Conservation (phyloP, 2,888 invertebrate species). For the Orthonevra nobilis region DNA sequence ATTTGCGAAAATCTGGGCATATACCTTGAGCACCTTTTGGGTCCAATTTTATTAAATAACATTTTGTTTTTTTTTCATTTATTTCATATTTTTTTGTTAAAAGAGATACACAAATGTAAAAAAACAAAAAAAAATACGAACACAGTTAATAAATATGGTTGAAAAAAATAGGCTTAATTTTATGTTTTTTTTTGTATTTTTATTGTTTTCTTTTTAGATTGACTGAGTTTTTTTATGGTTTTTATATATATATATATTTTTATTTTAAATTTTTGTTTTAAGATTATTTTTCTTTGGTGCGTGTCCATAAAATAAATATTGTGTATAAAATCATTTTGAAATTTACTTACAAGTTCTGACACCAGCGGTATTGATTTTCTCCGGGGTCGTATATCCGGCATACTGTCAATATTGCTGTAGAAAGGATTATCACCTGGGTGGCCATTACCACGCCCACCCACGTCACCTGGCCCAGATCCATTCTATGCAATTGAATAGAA, state of each 20-base stretch:
- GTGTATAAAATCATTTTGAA: neutral
- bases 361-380: constrained; percentile 98
- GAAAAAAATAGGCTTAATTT: constrained; percentile 24
- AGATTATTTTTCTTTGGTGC: neutral
- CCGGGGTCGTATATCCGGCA: constrained; percentile 98
- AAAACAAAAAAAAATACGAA: constrained; percentile 60
- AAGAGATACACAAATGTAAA: constrained; percentile 67
- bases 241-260: neutral
- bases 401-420: constrained; percentile 99
- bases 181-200: constrained; percentile 8
- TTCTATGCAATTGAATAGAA: constrained; percentile 82
- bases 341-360: constrained; percentile 97
- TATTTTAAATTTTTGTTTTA: neutral
- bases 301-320: neutral
- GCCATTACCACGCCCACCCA: constrained; percentile 89
- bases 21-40: constrained; percentile 80
- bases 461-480: constrained; percentile 90
- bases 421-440: constrained; percentile 98
- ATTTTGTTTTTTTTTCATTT: constrained; percentile 26
- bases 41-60: constrained; percentile 72
- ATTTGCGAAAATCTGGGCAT: constrained; percentile 62
- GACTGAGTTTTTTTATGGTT: neutral
- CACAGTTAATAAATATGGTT: constrained; percentile 63
- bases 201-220: neutral
- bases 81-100: constrained; percentile 28